Evolutionary conservation across 92 coral and sea anemone species (phyloP).

Genomic region (Hydrozoanthus gracilis): DNA sequence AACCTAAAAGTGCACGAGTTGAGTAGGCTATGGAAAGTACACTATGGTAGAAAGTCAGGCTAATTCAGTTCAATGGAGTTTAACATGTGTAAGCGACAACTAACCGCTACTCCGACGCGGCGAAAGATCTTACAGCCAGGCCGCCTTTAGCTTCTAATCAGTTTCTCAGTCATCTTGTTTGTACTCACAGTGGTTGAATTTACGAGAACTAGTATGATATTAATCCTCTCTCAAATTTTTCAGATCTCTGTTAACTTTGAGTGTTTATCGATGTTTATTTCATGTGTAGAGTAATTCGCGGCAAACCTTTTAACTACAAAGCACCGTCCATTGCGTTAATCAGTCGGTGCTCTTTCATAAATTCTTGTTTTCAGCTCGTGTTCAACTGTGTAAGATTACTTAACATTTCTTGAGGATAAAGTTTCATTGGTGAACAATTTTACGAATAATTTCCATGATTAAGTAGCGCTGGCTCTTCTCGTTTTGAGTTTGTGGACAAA

Average conservation of each 20-base stretch:
- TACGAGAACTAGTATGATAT: conserved; percentile 13
- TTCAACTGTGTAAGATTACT: conserved; percentile 45
- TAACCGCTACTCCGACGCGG: conserved; percentile 21
- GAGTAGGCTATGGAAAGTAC: conserved; percentile 11
- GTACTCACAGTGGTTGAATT: conserved; percentile 15
- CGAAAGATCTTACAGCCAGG: conserved; percentile 35
- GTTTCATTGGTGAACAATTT: conserved; percentile 26
- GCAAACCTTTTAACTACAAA: conserved; percentile 42
- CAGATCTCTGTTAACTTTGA: conserved; percentile 23
- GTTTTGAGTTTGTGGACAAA: not conserved
- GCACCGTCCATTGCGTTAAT: conserved; percentile 37
- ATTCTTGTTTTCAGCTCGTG: conserved; percentile 15
- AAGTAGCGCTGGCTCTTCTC: conserved; percentile 12
- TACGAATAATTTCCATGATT: not conserved
- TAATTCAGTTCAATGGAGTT: not conserved
- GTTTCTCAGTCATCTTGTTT: not conserved
- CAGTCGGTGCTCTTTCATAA: conserved; percentile 44
- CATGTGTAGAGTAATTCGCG: conserved; percentile 34
- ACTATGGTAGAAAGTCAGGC: conserved; percentile 21
- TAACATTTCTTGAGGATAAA: conserved; percentile 18
- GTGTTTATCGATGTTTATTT: conserved; percentile 46
- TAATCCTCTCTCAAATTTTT: not conserved
- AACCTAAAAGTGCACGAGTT: conserved; percentile 56
- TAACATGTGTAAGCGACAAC: not conserved
- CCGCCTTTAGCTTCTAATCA: conserved; percentile 27